A percentile compares a stretch with the other conserved stretches of the same genome.
Evolutionary conservation across 2,797 vertebrate genomes (phyloP).

Genomic region (Phylloscopus collybita): DNA sequence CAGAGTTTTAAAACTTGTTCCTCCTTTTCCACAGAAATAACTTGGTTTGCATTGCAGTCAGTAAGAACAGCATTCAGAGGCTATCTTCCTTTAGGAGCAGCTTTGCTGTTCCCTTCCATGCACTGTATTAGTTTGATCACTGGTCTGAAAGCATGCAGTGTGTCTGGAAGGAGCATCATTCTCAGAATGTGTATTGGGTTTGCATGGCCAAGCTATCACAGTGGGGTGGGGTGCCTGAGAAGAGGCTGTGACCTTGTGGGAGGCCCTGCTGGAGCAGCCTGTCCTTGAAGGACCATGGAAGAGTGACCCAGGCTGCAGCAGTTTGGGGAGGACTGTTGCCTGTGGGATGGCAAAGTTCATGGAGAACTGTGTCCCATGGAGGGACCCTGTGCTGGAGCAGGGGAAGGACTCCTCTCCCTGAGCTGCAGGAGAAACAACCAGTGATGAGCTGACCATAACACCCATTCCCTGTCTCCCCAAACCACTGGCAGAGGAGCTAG

Average conservation of each 20-base stretch:
- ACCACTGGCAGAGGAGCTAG: background rate
- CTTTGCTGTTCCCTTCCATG: background rate
- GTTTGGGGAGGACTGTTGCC: background rate
- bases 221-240: background rate
- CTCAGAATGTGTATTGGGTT: background rate
- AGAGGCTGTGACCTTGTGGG: background rate
- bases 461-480: background rate
- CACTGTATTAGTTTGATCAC: background rate
- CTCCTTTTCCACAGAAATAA: background rate
- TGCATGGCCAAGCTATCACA: background rate
- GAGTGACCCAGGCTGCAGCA: background rate
- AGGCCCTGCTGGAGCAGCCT: background rate
- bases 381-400: background rate
- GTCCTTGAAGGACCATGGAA: background rate
- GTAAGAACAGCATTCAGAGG: background rate
- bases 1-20: background rate
- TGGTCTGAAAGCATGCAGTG: background rate
- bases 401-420: background rate
- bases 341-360: background rate
- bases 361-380: background rate
- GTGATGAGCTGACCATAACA: background rate
- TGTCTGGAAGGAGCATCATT: background rate
- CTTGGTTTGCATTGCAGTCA: background rate
- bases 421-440: background rate
- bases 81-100: background rate